Evolutionary conservation across 2,113 vertebrate genomes (phyloP).

Genomic region (Poecilia latipinna): DNA sequence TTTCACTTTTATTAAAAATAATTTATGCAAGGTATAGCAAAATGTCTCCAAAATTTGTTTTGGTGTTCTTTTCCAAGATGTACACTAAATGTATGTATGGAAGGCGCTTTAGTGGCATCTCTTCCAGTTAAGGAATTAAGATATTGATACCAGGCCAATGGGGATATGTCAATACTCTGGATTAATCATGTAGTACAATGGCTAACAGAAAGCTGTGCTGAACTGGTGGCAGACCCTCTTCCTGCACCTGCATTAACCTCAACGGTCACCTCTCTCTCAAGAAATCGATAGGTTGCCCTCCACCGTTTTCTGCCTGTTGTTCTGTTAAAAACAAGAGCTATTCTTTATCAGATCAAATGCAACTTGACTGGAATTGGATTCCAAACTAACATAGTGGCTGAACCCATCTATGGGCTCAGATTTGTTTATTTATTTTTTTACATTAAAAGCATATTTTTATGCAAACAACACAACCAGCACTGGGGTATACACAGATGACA

Average conservation of each 20-base stretch:
- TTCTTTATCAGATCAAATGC: slow-evolving; percentile 11
- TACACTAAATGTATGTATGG: not conserved
- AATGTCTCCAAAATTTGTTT: not conserved
- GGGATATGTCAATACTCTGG: not conserved
- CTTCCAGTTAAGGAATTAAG: not conserved
- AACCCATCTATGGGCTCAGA: not conserved
- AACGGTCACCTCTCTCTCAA: not conserved
- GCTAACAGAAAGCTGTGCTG: not conserved
- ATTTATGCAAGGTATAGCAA: not conserved
- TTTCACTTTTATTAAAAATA: no score
- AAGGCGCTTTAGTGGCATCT: not conserved
- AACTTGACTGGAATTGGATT: no score
- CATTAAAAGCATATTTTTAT: no score
- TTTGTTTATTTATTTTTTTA: no score
- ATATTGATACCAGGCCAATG: not conserved
- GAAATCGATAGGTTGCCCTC: slow-evolving; percentile 16
- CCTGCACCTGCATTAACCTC: slow-evolving; percentile 5
- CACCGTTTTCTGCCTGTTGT: slow-evolving; percentile 16
- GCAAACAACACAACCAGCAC: no score
- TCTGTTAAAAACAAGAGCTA: slow-evolving; percentile 15
- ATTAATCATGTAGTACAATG: not conserved
- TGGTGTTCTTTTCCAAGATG: not conserved
- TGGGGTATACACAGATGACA: no score
- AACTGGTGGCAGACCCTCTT: not conserved
- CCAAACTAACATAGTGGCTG: not conserved